Evolutionary conservation across 2,888 invertebrate genomes (phyloP), one percentile per base, ranked within the genome.

Genomic region (Xylocampa areola): DNA sequence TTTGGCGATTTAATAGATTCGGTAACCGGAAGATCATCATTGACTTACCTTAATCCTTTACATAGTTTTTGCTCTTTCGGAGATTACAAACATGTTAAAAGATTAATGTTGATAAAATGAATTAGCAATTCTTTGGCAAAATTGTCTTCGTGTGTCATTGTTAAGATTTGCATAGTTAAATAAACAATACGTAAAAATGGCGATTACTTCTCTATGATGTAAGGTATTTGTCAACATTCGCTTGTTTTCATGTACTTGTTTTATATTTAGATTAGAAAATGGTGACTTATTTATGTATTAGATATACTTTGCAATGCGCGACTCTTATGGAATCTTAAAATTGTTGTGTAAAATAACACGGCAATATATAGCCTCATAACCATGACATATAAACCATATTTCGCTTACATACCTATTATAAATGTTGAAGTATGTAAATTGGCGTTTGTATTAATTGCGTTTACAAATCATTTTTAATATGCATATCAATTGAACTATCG

Each of bases 341-440:
- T 21, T 1, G 4, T 21, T 21, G 25, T 1, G 10, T 25, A 4
- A 23, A 37, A 8, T 37, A 41, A 11, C 25, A 37, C 27, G 30
- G 41, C 7, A 14, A 19, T 19, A 19, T 36, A 25, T 10, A 37
- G 29, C 13, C 43, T 52, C 21, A 43, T 60, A 51, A 45, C 52
- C 40, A 13, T 64, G 45, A 68, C 53, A 61, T 27, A 33, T 27
- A 47, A 51, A 67, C n/a, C 14, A 13, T 10, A 11, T 43, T 66
- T 58, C 45, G 68, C 36, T 43, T 41, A 41, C 11, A 16, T 33
- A 33, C 4, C 17, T 29, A 41, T 14, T 27, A 39, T 44, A 36
- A 44, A 50, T 44, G n/a, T 25, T 23, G 29, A 36, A n/a, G 36
- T 21, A 62, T 35, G 14, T 36, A 21, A 66, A 45, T 50, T 30